These are phyloP conservation scores for Amphiduros pacificus DNA, from an alignment of 2,888 invertebrate genomes.

Conservation along the genomic window DNA sequence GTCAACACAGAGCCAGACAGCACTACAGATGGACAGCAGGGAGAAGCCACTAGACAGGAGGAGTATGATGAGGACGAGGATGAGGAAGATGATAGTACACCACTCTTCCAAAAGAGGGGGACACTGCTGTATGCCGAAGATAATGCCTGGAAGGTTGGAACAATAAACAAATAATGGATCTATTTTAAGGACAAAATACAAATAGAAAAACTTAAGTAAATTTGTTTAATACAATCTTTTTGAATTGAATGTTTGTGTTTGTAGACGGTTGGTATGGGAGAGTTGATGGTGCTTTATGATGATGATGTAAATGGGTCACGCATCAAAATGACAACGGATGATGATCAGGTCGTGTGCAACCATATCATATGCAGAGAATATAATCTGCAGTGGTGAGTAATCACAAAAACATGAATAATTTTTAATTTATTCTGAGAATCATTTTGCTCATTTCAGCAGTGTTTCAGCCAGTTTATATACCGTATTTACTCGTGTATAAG, in stretches of 20 bases:
- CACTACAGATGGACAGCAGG: constrained; percentile 24
- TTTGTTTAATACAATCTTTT: background rate
- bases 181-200: background rate
- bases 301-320: constrained; percentile 37
- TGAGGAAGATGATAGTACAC: constrained; percentile 13
- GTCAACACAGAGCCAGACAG: background rate
- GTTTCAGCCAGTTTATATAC: too few relatives aligned
- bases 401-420: background rate
- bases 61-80: constrained; percentile 23
- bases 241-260: background rate
- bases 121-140: constrained; percentile 32
- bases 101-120: constrained; percentile 26
- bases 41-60: background rate
- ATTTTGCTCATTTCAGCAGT: background rate
- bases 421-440: background rate
- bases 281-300: constrained; percentile 36
- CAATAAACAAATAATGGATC: background rate
- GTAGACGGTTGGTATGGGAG: constrained; percentile 35
- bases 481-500: too few relatives aligned
- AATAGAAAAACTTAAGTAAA: background rate
- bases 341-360: constrained; percentile 33
- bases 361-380: constrained; percentile 43
- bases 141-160: constrained; percentile 3
- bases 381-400: constrained; percentile 30
- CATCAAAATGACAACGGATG: constrained; percentile 35